These are phyloP conservation scores for Cataglyphis rosenhaueri DNA, from an alignment of 2,888 invertebrate species.

Conservation along the genomic window DNA sequence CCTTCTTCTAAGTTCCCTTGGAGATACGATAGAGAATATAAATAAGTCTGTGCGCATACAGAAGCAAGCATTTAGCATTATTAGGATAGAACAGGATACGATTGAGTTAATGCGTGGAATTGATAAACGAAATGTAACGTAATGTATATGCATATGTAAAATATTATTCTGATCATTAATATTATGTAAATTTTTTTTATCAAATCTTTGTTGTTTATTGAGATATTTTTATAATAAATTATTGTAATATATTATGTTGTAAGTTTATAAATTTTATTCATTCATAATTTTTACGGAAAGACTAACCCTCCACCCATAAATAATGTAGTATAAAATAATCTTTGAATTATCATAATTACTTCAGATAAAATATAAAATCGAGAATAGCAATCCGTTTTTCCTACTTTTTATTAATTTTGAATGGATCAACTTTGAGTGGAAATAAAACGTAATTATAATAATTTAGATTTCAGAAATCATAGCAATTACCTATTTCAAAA, in stretches of 20 bases:
- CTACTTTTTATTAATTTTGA: neutral
- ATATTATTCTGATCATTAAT: neutral
- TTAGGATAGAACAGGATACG: neutral
- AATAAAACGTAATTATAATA: neutral
- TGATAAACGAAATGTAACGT: neutral
- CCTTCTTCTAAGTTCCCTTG: neutral
- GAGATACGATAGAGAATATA: neutral
- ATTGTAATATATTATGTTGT: neutral
- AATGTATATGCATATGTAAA: neutral
- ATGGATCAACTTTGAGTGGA: neutral
- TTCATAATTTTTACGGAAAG: neutral
- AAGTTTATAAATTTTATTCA: neutral
- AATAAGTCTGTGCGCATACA: neutral
- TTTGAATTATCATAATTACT: neutral
- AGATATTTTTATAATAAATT: neutral
- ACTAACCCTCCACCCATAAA: neutral
- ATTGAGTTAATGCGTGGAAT: slow-evolving; percentile 9
- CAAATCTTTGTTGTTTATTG: neutral
- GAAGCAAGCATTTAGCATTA: slow-evolving; percentile 11
- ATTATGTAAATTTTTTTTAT: slow-evolving; percentile 1
- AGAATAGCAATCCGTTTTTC: neutral
- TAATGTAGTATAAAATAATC: neutral
- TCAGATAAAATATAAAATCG: neutral
- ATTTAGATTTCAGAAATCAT: neutral
- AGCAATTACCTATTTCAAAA: neutral